A percentile compares a stretch with the other conserved stretches of the same genome.
phyloP scores from a whole-genome alignment of 2,888 invertebrate species.

The Dinocampus coccinellae region DNA sequence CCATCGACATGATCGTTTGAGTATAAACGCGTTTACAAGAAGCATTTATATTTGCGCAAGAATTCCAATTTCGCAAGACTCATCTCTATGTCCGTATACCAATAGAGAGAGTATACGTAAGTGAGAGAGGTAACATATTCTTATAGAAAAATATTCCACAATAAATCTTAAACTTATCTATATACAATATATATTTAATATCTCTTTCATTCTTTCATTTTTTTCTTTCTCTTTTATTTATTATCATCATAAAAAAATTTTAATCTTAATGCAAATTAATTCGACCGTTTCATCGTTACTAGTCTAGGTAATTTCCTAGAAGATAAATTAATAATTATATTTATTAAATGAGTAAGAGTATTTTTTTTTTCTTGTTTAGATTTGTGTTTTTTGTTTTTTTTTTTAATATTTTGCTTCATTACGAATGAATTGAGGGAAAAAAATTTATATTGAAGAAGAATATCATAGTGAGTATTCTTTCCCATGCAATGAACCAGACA shows the following conservation, averaged over 20 bases:
- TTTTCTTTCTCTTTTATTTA: background rate
- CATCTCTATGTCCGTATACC: constrained; percentile 26
- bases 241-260: background rate
- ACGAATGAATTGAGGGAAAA: background rate
- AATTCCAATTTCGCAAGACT: constrained; percentile 32
- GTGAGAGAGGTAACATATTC: background rate
- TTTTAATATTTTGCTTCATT: background rate
- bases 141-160: background rate
- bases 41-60: constrained; percentile 24
- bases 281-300: background rate
- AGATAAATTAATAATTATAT: background rate
- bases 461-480: background rate
- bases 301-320: background rate
- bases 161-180: background rate
- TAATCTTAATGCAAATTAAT: background rate
- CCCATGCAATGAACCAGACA: background rate
- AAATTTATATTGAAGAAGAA: background rate
- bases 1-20: constrained; percentile 11
- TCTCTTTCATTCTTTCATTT: background rate
- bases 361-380: background rate
- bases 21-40: background rate
- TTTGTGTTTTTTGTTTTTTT: background rate
- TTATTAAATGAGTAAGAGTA: background rate
- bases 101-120: constrained; percentile 11
- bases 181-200: background rate